Evolutionary conservation across 2,113 vertebrate species (phyloP).

Genomic region (Corapipo altera): DNA sequence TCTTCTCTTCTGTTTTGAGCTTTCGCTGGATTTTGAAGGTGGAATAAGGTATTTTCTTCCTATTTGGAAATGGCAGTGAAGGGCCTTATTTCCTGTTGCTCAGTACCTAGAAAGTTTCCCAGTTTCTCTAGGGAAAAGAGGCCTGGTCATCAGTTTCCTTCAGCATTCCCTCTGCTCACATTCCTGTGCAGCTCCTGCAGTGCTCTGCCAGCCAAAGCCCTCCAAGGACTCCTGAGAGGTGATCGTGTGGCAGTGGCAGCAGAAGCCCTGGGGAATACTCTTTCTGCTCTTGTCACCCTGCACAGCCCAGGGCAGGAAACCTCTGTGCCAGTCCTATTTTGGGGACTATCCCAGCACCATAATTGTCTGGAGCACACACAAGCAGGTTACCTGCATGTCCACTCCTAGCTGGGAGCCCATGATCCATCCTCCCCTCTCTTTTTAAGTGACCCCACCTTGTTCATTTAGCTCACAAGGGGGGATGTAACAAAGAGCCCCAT

Average conservation of each 20-base stretch:
- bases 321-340: neutral
- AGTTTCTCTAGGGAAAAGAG: neutral
- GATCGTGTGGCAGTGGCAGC: fast-evolving
- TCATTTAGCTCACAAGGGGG: neutral
- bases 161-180: neutral
- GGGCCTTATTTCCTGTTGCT: neutral
- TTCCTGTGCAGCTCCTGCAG: neutral
- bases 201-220: neutral
- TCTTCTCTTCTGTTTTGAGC: neutral
- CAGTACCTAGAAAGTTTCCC: neutral
- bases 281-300: neutral
- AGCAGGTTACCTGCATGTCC: neutral
- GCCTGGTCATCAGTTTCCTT: neutral
- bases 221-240: neutral
- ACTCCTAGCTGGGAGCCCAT: neutral
- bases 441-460: neutral
- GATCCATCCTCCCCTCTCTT: neutral
- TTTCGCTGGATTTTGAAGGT: neutral
- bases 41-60: neutral
- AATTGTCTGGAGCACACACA: neutral
- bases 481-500: neutral
- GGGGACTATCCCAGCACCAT: neutral
- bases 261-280: neutral
- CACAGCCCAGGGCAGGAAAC: neutral
- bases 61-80: neutral